phyloP scores from a whole-genome alignment of 2,797 vertebrate species.

The Capromys pilorides region DNA sequence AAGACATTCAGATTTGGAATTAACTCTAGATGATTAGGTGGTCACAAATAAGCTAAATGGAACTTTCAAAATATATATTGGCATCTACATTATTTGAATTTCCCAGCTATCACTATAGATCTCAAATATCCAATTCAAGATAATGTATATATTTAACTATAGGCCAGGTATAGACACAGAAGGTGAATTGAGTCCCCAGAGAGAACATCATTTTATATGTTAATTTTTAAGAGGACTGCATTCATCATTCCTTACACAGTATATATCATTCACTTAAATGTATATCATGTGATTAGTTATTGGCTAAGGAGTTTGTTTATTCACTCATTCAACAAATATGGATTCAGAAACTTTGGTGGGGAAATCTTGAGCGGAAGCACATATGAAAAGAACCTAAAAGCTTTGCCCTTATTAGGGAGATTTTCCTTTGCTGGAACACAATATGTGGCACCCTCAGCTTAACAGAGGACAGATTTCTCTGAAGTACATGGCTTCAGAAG shows the following conservation, averaged over 20 bases:
- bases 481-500: not conserved
- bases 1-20: slow-evolving; percentile 8
- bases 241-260: slow-evolving; percentile 21
- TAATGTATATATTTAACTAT: not conserved
- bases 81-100: not conserved
- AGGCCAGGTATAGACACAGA: not conserved
- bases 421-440: not conserved
- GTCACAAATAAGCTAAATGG: not conserved
- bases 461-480: not conserved
- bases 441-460: not conserved
- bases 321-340: slow-evolving; percentile 34
- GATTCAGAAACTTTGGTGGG: not conserved
- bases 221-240: not conserved
- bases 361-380: not conserved
- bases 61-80: slow-evolving; percentile 24
- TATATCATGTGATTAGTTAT: not conserved
- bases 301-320: not conserved
- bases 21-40: not conserved
- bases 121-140: not conserved
- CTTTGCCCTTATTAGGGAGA: not conserved
- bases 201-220: not conserved
- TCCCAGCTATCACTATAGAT: slow-evolving; percentile 20
- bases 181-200: not conserved
- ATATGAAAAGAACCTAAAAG: not conserved
- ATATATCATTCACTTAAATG: not conserved